Base-by-base conservation (phyloP, 2,888 invertebrate species). In the Melieria picta region DNA sequence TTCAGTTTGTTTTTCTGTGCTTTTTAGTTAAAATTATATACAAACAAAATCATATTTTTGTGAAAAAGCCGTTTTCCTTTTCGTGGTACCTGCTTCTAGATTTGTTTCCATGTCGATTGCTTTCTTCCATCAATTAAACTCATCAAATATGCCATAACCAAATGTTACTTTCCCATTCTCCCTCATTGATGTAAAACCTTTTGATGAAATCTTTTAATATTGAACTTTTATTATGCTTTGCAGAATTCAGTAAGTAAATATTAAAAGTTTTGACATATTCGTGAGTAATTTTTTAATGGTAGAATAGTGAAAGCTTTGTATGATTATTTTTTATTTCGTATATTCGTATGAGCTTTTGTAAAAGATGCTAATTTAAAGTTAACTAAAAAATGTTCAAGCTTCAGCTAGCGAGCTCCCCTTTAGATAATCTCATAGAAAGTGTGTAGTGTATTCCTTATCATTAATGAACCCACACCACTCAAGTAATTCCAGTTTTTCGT, bases 221-320 rank as follows among this genome's bases (percentile, higher is more conserved):
- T 68, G 79, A 81, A 81, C 82, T 81, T 81, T 69, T 69, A 81
- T 80, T 82, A 81, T 81, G 82, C 82, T 81, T 80, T 80, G 81
- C 83, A 83, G 83, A 83, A 82, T 81, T 83, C 83, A 83, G 83
- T 83, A 83, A 83, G 83, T 83, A 83, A 83, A 76, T 69, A 72
- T 63, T 13, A 65, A 70, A 67, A 65, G 65, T 72, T 76, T 77
- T 77, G 78, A 77, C 79, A 75, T 81, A 81, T 81, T 81, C 81
- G 81, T 81, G 81, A 81, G 81, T 81, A 81, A 72, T 48, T 63
- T 68, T 45, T 66, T 47, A 46, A n/a, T 71, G 57, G 71, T 71
- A 69, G 69, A 56, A 55, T 69, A 71, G 69, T 43, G 52, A 65
- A 58, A 72, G 69, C 56, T 65, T 65, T 61, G 74, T 72, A 66